Conservation (phyloP, 2,797 vertebrate species). For the Euthynnus affinis region DNA sequence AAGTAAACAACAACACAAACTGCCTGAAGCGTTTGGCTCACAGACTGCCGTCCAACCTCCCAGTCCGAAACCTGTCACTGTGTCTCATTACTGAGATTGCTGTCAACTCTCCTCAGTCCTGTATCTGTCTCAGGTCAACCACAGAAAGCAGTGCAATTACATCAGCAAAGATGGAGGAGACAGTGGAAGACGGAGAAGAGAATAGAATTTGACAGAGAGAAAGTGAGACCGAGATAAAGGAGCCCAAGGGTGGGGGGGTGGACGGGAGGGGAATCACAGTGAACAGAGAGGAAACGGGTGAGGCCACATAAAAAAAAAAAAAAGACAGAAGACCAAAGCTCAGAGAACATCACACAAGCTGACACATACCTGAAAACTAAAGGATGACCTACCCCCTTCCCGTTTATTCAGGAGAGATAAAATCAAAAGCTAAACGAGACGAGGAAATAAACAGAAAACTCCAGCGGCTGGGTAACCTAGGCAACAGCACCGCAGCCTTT, state of each 20-base stretch:
- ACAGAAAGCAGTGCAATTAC: slow-evolving; percentile 14
- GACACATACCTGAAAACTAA: slow-evolving; percentile 15
- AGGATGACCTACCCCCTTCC: background rate
- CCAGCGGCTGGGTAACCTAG: slow-evolving; percentile 44
- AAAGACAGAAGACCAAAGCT: slow-evolving; percentile 16
- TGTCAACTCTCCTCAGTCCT: slow-evolving; percentile 32
- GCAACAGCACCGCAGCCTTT: slow-evolving; percentile 50
- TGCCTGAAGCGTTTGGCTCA: slow-evolving; percentile 19
- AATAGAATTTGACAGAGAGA: background rate
- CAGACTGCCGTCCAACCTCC: slow-evolving; percentile 7
- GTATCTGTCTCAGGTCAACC: slow-evolving; percentile 32
- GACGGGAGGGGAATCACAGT: background rate
- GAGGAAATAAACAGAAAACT: slow-evolving; percentile 26
- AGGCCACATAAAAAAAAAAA: slow-evolving; percentile 20
- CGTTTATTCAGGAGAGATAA: slow-evolving; percentile 13
- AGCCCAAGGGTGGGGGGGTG: background rate
- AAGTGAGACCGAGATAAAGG: slow-evolving; percentile 6
- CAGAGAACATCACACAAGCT: background rate
- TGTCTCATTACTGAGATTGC: slow-evolving; percentile 48
- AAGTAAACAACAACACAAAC: slow-evolving; percentile 21
- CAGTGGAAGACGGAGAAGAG: background rate
- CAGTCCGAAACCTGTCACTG: slow-evolving; percentile 19
- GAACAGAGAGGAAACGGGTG: background rate
- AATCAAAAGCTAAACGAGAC: slow-evolving; percentile 27
- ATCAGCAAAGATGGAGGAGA: slow-evolving; percentile 7